Base-by-base conservation (phyloP, 2,888 invertebrate species). In the Ischnura elegans region DNA sequence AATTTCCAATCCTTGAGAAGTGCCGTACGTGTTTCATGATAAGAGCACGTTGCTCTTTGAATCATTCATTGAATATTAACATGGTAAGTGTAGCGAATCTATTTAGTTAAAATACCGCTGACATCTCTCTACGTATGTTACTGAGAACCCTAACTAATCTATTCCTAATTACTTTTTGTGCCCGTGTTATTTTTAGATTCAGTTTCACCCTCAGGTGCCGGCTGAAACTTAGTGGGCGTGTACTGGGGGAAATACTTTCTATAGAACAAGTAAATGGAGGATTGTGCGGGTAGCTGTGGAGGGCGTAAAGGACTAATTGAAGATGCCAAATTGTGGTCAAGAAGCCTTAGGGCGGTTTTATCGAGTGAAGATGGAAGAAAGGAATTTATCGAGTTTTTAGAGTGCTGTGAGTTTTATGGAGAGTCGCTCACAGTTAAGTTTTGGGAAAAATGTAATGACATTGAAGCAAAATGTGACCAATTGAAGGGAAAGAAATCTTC, bases 271-370 rank as follows among this genome's bases (percentile, higher is more conserved):
- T 66, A 66, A 36, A 76, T 76, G 76, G 76, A 29, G 36, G 76
- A 76, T 29, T 76, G 76, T n/a, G 76, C 76, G 76, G 76, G 76
- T 76, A n/a, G 8, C 61, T 76, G 76, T 36, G 76, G 76, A 76
- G 36, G 76, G 10, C 76, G 76, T 29, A 76, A 76, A 76, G 10
- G 36, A 36, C 36, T 36, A 36, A 36, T 36, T 16, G 76, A 76
- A 76, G 76, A 76, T 36, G 76, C 36, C 36, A 76, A 36, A 16
- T 13, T 76, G 2, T 76, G 76, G 76, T 76, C 76, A 36, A 76
- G 13, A 5, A 76, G 76, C 13, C 76, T 76, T 76, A 36, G 36
- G 10, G 36, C 36, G 13, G 76, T 76, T 36, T 36, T 76, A 1
- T 76, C 36, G 10, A 36, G 76, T 25, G 36, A 2, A 13, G 76